Percentiles rank a stretch among this genome's conserved stretches.
Conservation (phyloP, 1,140 invertebrate genomes). For the Ylistrum balloti region DNA sequence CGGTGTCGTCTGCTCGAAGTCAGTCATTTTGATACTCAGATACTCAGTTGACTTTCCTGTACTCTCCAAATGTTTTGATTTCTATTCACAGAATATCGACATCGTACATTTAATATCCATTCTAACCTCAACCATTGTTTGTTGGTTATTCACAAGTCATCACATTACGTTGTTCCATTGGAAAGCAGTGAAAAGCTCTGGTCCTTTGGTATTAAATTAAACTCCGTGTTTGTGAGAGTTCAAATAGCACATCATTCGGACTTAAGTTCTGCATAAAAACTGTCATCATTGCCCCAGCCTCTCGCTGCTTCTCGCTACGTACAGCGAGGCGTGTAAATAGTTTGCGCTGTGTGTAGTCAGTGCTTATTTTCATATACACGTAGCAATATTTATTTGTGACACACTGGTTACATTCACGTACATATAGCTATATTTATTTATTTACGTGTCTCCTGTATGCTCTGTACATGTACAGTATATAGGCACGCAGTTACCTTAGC, state of each 20-base stretch:
- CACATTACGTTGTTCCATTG: too few relatives aligned
- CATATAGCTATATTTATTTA: not conserved
- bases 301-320: not conserved
- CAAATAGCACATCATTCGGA: not conserved
- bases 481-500: not conserved
- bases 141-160: not conserved
- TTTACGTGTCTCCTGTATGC: not conserved
- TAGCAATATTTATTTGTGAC: not conserved
- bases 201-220: too few relatives aligned
- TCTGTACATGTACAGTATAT: not conserved
- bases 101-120: not conserved
- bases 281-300: not conserved
- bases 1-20: not conserved
- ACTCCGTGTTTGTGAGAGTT: too few relatives aligned
- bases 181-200: too few relatives aligned
- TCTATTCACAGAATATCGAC: not conserved
- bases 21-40: constrained; percentile 11
- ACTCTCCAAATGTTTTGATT: not conserved
- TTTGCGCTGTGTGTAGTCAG: not conserved
- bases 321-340: not conserved
- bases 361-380: not conserved
- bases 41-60: too few relatives aligned
- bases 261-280: not conserved
- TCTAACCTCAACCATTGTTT: not conserved
- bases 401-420: not conserved